phyloP scores from a whole-genome alignment of 2,797 vertebrate species.

The Tinamus major region DNA sequence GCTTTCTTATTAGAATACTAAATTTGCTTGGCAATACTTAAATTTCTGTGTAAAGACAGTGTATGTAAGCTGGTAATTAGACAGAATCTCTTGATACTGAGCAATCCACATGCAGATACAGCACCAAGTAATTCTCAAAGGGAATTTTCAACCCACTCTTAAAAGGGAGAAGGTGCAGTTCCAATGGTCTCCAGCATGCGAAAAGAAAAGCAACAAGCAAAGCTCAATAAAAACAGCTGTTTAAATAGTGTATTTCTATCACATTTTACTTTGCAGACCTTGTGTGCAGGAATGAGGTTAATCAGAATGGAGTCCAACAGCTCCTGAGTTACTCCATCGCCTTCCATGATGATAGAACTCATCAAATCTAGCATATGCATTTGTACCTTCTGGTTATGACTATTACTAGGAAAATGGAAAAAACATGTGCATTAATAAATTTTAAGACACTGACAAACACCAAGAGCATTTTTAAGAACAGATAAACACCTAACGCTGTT shows the following conservation, averaged over 20 bases:
- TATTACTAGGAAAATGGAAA: conserved; percentile 86
- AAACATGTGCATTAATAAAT: background rate
- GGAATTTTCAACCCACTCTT: background rate
- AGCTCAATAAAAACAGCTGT: background rate
- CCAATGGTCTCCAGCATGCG: background rate
- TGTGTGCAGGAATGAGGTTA: conserved; percentile 99
- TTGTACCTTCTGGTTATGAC: conserved; percentile 99
- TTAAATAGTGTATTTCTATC: background rate
- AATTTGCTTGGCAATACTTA: background rate
- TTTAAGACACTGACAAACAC: background rate
- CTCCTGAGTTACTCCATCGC: conserved; percentile 98
- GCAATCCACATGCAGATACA: background rate
- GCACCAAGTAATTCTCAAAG: background rate
- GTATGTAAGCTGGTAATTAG: background rate
- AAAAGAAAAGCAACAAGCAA: background rate
- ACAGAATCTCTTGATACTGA: background rate
- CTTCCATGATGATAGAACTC: conserved; percentile 99
- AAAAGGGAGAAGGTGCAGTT: background rate
- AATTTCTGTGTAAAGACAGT: background rate
- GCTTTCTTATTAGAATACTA: background rate
- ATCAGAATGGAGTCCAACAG: conserved; percentile 98
- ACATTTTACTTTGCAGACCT: conserved; percentile 81
- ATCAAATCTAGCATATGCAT: conserved; percentile 99
- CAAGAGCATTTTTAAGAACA: background rate
- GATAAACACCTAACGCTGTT: background rate